These are phyloP conservation scores for Sebastolobus altivelis DNA, from an alignment of 2,797 vertebrate species.

Conservation along the genomic window DNA sequence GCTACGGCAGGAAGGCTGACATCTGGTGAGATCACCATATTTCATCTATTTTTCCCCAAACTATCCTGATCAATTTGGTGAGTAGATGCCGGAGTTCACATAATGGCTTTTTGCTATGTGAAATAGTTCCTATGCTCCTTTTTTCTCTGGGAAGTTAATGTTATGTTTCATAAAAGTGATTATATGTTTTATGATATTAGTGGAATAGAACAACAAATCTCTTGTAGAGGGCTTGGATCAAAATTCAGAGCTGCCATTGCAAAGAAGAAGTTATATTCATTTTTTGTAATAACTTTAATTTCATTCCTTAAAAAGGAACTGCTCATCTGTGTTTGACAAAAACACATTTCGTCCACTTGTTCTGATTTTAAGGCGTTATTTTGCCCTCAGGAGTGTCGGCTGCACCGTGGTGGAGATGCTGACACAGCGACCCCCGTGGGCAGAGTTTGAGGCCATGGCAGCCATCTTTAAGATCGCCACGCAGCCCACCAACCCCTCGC, in stretches of 20 bases:
- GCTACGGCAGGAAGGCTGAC: slow-evolving; percentile 98
- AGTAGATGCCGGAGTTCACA: too few species aligned
- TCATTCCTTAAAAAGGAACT: too few species aligned
- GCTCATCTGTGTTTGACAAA: too few species aligned
- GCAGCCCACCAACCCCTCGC: slow-evolving; percentile 96
- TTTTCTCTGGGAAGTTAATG: not conserved
- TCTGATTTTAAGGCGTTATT: not conserved
- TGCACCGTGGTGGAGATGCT: slow-evolving; percentile 99
- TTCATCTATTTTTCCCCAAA: not conserved
- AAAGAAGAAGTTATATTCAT: not conserved
- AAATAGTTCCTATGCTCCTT: not conserved
- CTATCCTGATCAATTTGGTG: too few species aligned
- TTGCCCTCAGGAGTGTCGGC: slow-evolving; percentile 91
- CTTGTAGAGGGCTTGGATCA: not conserved
- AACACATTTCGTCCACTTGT: not conserved
- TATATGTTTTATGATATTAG: too few species aligned
- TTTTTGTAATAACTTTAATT: too few species aligned
- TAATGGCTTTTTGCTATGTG: not conserved
- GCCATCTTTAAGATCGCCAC: slow-evolving; percentile 99
- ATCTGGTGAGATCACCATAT: slow-evolving; percentile 89
- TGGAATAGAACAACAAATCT: too few species aligned
- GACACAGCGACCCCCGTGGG: slow-evolving; percentile 98
- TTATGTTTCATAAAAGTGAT: not conserved
- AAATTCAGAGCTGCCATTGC: not conserved
- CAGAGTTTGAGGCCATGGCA: slow-evolving; percentile 99